phyloP scores from a whole-genome alignment of 1,140 invertebrate species.

The Drosophila pachea region DNA sequence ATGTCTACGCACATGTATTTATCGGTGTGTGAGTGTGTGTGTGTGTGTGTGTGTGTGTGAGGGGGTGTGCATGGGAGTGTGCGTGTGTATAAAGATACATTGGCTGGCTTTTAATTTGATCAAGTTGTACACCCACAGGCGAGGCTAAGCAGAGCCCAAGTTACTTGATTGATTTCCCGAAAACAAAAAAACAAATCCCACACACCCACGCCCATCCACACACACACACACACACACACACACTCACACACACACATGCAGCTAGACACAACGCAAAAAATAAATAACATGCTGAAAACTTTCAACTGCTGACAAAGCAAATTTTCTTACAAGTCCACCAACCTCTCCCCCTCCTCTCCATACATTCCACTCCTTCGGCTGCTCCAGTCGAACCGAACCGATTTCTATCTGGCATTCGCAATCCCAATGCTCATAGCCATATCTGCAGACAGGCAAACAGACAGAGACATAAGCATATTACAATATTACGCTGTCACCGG shows the following conservation, averaged over 20 bases:
- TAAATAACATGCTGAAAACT: constrained; percentile 68
- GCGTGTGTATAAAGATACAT: too few species aligned
- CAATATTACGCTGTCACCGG: constrained; percentile 77
- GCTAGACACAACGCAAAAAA: constrained; percentile 57
- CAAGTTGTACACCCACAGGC: constrained; percentile 39
- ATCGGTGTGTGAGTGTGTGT: constrained; percentile 19
- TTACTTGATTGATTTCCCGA: constrained; percentile 70
- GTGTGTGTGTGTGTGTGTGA: constrained; percentile 14
- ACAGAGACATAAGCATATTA: constrained; percentile 76
- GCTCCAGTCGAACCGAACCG: not conserved
- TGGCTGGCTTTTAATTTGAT: constrained; percentile 71
- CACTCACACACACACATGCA: not conserved
- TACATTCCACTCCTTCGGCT: not conserved
- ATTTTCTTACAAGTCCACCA: constrained; percentile 31
- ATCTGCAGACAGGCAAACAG: constrained; percentile 54
- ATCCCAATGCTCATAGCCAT: constrained; percentile 35
- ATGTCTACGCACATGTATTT: constrained; percentile 46
- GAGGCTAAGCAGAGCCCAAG: not conserved
- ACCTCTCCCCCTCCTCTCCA: not conserved
- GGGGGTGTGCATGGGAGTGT: too few species aligned
- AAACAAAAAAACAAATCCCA: constrained; percentile 35
- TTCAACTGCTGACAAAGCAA: constrained; percentile 52
- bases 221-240: constrained; percentile 14
- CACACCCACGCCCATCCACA: not conserved
- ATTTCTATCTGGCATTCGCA: constrained; percentile 24